These are phyloP conservation scores for Nerophis lumbriciformis DNA, from an alignment of 2,113 vertebrate species.

Conservation along the genomic window DNA sequence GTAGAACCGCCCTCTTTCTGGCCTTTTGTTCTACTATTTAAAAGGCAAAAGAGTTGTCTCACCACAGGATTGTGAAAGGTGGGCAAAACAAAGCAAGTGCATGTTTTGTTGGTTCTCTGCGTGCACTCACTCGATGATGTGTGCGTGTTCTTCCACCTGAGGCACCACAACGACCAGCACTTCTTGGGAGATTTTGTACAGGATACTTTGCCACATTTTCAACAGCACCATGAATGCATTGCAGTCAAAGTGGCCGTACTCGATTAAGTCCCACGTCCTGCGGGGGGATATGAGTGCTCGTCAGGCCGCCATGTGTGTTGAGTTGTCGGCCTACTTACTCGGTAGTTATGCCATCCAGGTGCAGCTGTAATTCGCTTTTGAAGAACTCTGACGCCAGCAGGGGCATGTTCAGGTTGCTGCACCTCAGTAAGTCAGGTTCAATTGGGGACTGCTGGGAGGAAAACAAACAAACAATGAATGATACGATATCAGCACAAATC, in stretches of 20 bases:
- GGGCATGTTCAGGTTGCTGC: constrained; percentile 10
- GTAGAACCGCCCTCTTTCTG: too few species aligned
- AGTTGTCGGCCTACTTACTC: not conserved
- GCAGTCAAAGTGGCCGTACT: constrained; percentile 6
- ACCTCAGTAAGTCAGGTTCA: not conserved
- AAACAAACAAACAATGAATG: constrained; percentile 1
- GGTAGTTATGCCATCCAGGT: not conserved
- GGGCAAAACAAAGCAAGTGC: too few species aligned
- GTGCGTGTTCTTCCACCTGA: constrained; percentile 4
- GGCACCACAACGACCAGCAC: constrained; percentile 6
- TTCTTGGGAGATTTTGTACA: constrained; percentile 4
- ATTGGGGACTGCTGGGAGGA: not conserved
- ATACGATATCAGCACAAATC: not conserved
- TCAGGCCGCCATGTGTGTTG: not conserved
- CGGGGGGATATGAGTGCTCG: not conserved
- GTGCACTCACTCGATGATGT: not conserved
- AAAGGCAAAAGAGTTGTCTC: too few species aligned
- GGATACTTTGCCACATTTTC: constrained; percentile 10
- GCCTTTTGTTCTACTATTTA: too few species aligned
- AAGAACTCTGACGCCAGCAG: not conserved
- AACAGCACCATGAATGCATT: constrained; percentile 5
- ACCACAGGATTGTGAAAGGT: too few species aligned
- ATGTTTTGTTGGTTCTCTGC: not conserved
- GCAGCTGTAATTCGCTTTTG: constrained; percentile 1
- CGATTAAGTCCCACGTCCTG: constrained; percentile 6